Base-by-base conservation (phyloP, 2,888 invertebrate species). In the Rhagonycha lutea region DNA sequence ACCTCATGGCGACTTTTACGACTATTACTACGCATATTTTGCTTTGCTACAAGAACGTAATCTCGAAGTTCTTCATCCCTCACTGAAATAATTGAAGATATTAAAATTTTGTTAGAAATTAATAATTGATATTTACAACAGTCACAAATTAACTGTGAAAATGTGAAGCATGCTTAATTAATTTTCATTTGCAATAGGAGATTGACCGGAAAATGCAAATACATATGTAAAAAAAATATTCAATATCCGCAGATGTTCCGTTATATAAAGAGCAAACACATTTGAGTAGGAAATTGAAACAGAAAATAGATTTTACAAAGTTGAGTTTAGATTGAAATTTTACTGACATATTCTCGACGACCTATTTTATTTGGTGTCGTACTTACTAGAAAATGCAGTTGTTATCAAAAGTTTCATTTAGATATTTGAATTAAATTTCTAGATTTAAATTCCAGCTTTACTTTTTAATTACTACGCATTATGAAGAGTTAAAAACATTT, bases 1-100 rank as follows among this genome's bases (percentile, higher is more conserved):
- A 82, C 82, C 82, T 82, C 81, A 74, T 80, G 80, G 28, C 81
- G 80, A 77, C 80, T 81, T 67, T 76, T 74, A 18, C 61, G 61
- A 29, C 32, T 65, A 65, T 26, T 23, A 74, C 77, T 74, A 80
- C 72, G 65, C 69, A 73, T 32, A 74, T 76, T 76, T 80, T 72
- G 70, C 70, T 75, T 80, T 73, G 81, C 79, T 69, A 81, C 80
- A 60, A 81, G 79, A 32, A 82, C 78, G 80, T 82, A 82, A 73
- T 82, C 82, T 67, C 79, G 76, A 18, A 80, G 78, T 70, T 81
- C 81, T 71, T 81, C 81, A 68, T 80, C 80, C 14, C 73, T 73
- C 61, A 79, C 80, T 77, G 76, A 28, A 78, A 78, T 70, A 67
- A 68, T 65, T 72, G 14, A 24, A 67, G 18, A 28, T 14, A 29